Percentiles rank a stretch among this genome's conserved stretches.
Evolutionary conservation across 2,888 invertebrate genomes (phyloP).

Genomic region (Lasioglossum morio): DNA sequence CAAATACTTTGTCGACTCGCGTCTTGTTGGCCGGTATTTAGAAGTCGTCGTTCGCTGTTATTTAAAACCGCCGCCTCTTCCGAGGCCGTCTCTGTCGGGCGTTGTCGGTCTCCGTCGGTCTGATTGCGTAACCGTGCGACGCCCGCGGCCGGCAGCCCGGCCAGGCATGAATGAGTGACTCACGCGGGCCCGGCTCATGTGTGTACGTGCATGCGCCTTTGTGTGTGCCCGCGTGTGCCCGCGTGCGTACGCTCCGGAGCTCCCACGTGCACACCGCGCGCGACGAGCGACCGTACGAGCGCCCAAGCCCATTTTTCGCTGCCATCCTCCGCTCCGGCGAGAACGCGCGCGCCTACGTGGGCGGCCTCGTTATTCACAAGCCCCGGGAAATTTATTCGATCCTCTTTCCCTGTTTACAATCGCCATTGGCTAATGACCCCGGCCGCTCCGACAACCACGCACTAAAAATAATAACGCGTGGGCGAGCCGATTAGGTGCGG

Average conservation of each 20-base stretch:
- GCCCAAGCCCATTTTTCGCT: slow-evolving; percentile 36
- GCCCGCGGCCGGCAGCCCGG: slow-evolving; percentile 70
- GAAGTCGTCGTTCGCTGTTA: slow-evolving; percentile 63
- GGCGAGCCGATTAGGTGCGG: neutral
- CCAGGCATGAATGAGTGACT: slow-evolving; percentile 78
- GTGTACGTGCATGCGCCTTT: neutral
- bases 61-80: slow-evolving; percentile 67
- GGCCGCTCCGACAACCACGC: neutral
- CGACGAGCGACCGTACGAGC: neutral
- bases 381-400: slow-evolving; percentile 11
- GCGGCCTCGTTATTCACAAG: slow-evolving; percentile 14
- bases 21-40: neutral
- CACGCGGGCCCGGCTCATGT: slow-evolving; percentile 61
- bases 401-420: slow-evolving; percentile 6
- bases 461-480: slow-evolving; percentile 7
- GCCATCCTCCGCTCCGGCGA: neutral
- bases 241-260: slow-evolving; percentile 36
- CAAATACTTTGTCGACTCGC: neutral
- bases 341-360: slow-evolving; percentile 26
- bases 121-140: slow-evolving; percentile 76
- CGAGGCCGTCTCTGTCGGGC: slow-evolving; percentile 43
- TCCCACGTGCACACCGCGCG: slow-evolving; percentile 32
- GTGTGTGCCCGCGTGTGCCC: slow-evolving; percentile 47
- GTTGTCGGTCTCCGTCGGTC: slow-evolving; percentile 25
- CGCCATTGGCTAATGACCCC: slow-evolving; percentile 15